Percentiles rank a stretch among this genome's conserved stretches.
phyloP scores from a whole-genome alignment of 2,113 vertebrate genomes.

The Rynchops niger region DNA sequence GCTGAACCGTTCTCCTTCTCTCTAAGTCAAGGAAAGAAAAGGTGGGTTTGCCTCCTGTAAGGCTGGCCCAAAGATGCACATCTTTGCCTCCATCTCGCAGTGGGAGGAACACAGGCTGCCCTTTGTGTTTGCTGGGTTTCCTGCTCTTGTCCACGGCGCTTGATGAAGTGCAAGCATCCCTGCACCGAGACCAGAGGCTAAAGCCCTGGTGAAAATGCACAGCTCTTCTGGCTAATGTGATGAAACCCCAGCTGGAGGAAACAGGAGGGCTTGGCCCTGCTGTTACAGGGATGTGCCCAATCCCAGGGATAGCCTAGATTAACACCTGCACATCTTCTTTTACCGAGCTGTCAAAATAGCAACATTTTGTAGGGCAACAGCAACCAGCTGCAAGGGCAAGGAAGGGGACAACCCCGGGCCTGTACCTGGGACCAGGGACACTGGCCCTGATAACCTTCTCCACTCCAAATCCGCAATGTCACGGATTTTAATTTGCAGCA shows the following conservation, averaged over 20 bases:
- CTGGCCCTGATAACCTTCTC: not conserved
- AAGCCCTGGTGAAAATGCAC: not conserved
- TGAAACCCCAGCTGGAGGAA: not conserved
- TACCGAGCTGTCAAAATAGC: not conserved
- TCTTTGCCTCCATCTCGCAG: not conserved
- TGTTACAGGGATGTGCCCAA: not conserved
- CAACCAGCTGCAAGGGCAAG: not conserved
- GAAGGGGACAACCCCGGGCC: not conserved
- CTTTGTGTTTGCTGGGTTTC: not conserved
- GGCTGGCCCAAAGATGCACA: rapidly evolving
- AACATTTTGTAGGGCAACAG: not conserved
- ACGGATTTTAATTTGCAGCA: not conserved
- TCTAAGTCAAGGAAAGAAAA: not conserved
- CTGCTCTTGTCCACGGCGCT: not conserved
- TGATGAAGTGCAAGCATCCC: not conserved
- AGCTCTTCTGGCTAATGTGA: not conserved
- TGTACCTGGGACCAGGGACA: not conserved
- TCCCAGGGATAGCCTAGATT: not conserved
- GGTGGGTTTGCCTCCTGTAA: not conserved
- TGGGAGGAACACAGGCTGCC: not conserved
- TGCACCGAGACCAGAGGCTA: not conserved
- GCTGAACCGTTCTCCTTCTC: not conserved
- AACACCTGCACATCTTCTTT: not conserved
- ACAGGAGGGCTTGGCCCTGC: not conserved
- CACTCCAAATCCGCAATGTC: not conserved